Percentiles rank a stretch among this genome's conserved stretches.
Evolutionary conservation across 2,888 invertebrate genomes (phyloP).

Genomic region (Cantharis flavilabris): DNA sequence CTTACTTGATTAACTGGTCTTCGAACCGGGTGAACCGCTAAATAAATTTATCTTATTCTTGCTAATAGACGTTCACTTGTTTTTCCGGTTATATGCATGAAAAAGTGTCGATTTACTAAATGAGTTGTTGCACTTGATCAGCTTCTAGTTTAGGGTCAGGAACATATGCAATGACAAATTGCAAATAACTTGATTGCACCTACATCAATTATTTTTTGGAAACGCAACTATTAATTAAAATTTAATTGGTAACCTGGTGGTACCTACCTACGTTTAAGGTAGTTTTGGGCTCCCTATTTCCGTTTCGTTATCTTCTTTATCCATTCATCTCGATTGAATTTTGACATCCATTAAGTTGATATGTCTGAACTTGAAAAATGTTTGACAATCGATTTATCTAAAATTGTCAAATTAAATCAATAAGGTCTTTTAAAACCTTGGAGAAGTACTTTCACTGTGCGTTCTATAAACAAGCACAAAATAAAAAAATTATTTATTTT

Average conservation of each 20-base stretch:
- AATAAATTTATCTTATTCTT: constrained; percentile 37
- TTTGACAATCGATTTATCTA: not conserved
- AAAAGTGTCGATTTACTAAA: constrained; percentile 33
- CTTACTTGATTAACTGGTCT: constrained; percentile 34
- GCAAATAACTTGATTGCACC: not conserved
- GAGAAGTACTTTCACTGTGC: not conserved
- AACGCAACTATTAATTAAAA: not conserved
- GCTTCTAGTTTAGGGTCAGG: constrained; percentile 31
- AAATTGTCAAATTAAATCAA: not conserved
- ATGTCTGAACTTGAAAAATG: not conserved
- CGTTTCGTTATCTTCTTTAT: not conserved
- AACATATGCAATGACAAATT: constrained; percentile 5
- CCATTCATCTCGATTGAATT: not conserved
- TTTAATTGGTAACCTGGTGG: not conserved
- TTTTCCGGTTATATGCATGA: constrained; percentile 36
- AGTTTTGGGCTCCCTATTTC: not conserved
- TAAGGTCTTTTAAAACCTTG: not conserved
- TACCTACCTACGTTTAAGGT: not conserved
- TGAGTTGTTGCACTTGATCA: constrained; percentile 36
- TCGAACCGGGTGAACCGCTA: constrained; percentile 39
- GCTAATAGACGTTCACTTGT: constrained; percentile 34
- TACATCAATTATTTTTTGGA: not conserved
- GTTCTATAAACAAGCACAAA: not conserved
- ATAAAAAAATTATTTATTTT: not conserved
- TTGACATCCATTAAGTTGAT: not conserved